Percentiles rank a stretch among this genome's conserved stretches.
These are phyloP conservation scores for Beaufortia kweichowensis DNA, from an alignment of 2,113 vertebrate genomes.

Conservation along the genomic window DNA sequence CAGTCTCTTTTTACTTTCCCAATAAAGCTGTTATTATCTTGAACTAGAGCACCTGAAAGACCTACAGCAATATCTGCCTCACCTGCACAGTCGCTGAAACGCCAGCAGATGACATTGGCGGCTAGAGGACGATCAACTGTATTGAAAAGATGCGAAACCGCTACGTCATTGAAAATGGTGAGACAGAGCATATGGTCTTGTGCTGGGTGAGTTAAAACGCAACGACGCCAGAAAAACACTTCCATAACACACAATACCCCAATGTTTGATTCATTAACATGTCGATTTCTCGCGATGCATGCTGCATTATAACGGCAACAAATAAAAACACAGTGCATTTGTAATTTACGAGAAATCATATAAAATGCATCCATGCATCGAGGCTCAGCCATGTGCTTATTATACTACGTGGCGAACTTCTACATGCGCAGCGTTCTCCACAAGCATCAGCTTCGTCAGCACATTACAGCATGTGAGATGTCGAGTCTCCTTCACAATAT, in stretches of 20 bases:
- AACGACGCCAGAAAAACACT: neutral
- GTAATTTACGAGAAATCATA: neutral
- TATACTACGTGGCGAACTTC: slow-evolving; percentile 34
- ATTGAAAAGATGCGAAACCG: slow-evolving; percentile 18
- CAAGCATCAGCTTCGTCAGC: slow-evolving; percentile 50
- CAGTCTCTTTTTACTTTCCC: too few species aligned
- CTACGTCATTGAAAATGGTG: slow-evolving; percentile 42
- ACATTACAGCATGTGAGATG: slow-evolving; percentile 24
- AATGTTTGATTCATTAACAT: neutral
- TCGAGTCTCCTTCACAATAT: slow-evolving; percentile 20
- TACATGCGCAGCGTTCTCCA: slow-evolving; percentile 41
- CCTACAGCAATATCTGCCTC: neutral
- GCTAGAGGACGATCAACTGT: slow-evolving; percentile 35
- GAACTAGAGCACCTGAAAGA: neutral
- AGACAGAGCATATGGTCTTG: neutral
- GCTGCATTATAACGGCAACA: neutral
- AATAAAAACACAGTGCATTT: neutral
- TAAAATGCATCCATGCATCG: neutral
- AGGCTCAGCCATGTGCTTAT: slow-evolving; percentile 13
- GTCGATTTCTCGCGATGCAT: neutral
- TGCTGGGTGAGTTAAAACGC: neutral
- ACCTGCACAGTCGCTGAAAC: slow-evolving; percentile 24
- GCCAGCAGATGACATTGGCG: slow-evolving; percentile 28
- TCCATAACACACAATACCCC: neutral
- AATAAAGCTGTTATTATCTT: neutral